These are phyloP conservation scores for Aphodius granarius DNA, from an alignment of 2,888 invertebrate genomes.

Conservation along the genomic window DNA sequence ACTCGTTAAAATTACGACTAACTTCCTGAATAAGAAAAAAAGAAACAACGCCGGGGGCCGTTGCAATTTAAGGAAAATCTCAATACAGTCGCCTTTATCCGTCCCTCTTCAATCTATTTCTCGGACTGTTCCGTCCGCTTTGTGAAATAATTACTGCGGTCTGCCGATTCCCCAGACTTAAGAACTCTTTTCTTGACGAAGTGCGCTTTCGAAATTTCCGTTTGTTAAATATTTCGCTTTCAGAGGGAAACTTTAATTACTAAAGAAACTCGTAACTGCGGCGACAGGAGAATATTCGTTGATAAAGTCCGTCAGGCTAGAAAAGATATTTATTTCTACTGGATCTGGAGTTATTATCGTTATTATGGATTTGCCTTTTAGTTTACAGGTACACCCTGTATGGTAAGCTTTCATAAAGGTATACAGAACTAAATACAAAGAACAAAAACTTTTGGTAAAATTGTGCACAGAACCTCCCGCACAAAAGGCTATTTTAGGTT, in stretches of 20 bases:
- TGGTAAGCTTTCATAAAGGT: background rate
- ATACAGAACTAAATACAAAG: background rate
- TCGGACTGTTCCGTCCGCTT: background rate
- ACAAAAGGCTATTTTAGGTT: background rate
- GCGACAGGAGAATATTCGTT: background rate
- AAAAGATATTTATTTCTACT: background rate
- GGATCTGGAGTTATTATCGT: too few species aligned
- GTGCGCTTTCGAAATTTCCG: background rate
- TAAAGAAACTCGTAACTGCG: background rate
- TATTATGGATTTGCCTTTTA: too few species aligned
- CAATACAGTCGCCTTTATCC: background rate
- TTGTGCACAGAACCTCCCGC: background rate
- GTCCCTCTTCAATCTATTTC: background rate
- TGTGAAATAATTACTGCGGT: background rate
- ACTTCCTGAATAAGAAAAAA: background rate
- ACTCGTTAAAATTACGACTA: background rate
- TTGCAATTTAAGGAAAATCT: background rate
- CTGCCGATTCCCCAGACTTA: background rate
- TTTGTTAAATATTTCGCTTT: background rate
- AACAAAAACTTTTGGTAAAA: background rate
- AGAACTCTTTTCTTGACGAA: background rate
- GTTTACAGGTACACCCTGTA: too few species aligned
- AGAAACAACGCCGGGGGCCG: background rate
- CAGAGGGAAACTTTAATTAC: background rate
- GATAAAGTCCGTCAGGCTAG: background rate